phyloP scores from a whole-genome alignment of 2,888 invertebrate species.

The Glaucopsyche alexis region DNA sequence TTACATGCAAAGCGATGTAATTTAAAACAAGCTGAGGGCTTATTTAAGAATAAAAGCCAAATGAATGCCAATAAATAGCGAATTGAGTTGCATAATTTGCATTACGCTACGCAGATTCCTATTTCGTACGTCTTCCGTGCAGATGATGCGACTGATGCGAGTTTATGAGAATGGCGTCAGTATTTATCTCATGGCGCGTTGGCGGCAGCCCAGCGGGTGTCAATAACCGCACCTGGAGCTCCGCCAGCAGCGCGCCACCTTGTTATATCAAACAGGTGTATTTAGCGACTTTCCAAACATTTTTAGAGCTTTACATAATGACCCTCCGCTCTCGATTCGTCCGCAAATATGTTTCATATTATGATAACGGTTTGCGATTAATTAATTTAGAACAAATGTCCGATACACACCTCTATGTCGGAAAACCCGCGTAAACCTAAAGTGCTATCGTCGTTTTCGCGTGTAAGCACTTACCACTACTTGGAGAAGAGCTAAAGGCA shows the following conservation, averaged over 20 bases:
- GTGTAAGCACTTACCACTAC: too few relatives aligned
- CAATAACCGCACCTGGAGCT: conserved; percentile 33
- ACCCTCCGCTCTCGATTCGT: conserved; percentile 9
- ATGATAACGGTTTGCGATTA: not conserved
- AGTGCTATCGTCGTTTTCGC: too few relatives aligned
- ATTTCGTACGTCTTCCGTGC: not conserved
- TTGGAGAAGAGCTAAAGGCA: too few relatives aligned
- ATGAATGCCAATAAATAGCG: not conserved
- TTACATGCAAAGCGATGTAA: not conserved
- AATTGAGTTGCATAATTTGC: not conserved
- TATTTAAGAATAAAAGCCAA: not conserved
- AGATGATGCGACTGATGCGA: not conserved
- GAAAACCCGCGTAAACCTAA: too few relatives aligned
- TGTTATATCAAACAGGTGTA: conserved; percentile 26
- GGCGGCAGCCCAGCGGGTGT: conserved; percentile 23
- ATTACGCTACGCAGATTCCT: not conserved
- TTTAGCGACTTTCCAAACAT: conserved; percentile 22
- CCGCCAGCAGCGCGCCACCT: conserved; percentile 28
- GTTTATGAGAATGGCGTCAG: not conserved
- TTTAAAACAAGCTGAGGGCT: not conserved
- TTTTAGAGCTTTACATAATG: conserved; percentile 16
- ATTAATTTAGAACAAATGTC: not conserved
- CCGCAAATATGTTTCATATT: not conserved
- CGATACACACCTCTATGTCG: not conserved
- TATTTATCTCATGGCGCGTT: conserved; percentile 5